phyloP scores from a whole-genome alignment of 2,113 vertebrate genomes.

The Myotis yumanensis region DNA sequence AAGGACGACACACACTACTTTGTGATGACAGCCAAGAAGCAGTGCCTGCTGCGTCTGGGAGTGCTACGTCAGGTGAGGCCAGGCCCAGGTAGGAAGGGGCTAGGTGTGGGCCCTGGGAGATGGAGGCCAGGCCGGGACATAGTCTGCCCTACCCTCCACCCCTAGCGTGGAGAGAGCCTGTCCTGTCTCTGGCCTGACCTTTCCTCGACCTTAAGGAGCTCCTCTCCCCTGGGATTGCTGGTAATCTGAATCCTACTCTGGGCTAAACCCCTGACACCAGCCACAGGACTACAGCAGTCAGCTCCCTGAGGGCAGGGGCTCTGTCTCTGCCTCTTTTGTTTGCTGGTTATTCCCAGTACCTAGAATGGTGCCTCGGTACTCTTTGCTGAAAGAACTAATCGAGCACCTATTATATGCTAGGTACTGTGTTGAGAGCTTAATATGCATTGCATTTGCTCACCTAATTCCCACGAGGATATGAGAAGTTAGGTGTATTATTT shows the following conservation, averaged over 20 bases:
- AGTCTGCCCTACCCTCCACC: neutral
- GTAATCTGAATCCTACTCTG: neutral
- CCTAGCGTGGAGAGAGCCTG: no score
- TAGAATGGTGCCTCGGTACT: neutral
- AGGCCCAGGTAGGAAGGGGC: neutral
- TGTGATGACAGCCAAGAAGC: constrained; percentile 99
- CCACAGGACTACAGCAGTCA: neutral
- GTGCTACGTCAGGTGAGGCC: constrained; percentile 91
- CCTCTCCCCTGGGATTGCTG: neutral
- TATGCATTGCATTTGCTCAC: neutral
- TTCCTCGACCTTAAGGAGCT: neutral
- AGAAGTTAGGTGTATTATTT: neutral
- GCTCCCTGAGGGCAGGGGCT: neutral
- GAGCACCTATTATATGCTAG: neutral
- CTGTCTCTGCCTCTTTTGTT: neutral
- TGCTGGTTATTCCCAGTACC: neutral
- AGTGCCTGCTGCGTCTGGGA: constrained; percentile 91
- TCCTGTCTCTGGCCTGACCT: neutral
- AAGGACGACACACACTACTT: constrained; percentile 98
- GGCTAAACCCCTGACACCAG: neutral
- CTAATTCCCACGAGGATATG: neutral
- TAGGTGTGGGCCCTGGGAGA: neutral
- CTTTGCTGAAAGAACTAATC: neutral
- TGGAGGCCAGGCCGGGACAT: neutral
- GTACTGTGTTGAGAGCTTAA: neutral